phyloP scores from a whole-genome alignment of 2,888 invertebrate genomes.

The Drosophila incognita region DNA sequence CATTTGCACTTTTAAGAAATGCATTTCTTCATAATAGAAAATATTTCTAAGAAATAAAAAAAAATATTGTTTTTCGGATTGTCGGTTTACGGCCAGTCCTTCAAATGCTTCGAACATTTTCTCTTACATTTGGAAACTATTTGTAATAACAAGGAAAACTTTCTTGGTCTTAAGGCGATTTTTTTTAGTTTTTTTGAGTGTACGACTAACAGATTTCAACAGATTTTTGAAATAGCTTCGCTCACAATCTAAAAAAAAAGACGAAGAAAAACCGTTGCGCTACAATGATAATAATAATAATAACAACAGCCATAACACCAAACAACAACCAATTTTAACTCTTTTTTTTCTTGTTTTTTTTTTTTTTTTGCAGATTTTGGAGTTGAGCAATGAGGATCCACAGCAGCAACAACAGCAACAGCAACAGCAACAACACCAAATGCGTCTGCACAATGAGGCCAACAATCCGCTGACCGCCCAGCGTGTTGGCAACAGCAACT shows the following conservation, averaged over 20 bases:
- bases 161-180: neutral
- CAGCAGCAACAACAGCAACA: conserved; percentile 59
- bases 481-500: conserved; percentile 32
- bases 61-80: neutral
- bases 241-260: conserved; percentile 14
- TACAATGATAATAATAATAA: conserved; percentile 44
- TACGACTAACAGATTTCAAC: conserved; percentile 63
- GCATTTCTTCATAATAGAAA: neutral
- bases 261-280: conserved; percentile 46
- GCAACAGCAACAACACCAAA: conserved; percentile 50
- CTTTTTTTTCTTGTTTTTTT: conserved; percentile 27
- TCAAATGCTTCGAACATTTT: neutral
- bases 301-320: conserved; percentile 51
- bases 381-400: conserved; percentile 84
- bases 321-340: conserved; percentile 58
- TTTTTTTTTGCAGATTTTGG: conserved; percentile 82
- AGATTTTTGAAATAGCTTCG: conserved; percentile 72
- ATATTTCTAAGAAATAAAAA: neutral
- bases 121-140: neutral
- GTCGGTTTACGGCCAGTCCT: neutral
- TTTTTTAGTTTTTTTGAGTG: neutral
- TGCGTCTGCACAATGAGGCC: conserved; percentile 77
- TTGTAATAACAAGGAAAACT: neutral
- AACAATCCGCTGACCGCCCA: conserved; percentile 58
- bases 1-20: too few relatives aligned